phyloP scores from a whole-genome alignment of 2,113 vertebrate genomes.

The Clarias macrocephalus region DNA sequence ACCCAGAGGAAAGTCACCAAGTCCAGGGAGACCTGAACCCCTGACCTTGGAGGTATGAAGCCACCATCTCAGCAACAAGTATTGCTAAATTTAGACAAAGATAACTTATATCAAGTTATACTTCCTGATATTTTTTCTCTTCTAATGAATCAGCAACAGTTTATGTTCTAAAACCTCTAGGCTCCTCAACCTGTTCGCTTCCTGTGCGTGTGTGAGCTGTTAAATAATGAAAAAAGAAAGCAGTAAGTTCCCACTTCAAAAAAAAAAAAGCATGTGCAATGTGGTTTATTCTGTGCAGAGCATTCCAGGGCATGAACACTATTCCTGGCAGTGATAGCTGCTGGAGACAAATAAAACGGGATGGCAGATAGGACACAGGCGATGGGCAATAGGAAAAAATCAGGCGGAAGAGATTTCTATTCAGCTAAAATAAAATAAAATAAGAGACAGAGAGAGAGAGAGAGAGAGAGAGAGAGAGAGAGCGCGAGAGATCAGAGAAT shows the following conservation, averaged over 20 bases:
- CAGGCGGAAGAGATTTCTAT: slow-evolving; percentile 51
- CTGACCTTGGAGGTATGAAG: too few relatives aligned
- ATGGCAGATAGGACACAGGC: slow-evolving; percentile 11
- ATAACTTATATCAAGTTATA: background rate
- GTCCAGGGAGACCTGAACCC: too few relatives aligned
- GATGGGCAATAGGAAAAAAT: background rate
- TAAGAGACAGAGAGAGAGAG: background rate
- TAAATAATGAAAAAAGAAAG: background rate
- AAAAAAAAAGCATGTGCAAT: background rate
- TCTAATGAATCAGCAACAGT: background rate
- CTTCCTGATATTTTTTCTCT: background rate
- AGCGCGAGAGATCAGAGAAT: background rate
- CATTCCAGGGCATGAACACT: slow-evolving; percentile 25
- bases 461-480: background rate
- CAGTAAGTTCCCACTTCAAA: background rate
- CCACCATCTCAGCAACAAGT: background rate
- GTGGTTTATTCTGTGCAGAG: background rate
- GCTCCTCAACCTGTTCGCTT: background rate
- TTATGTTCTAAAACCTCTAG: too few relatives aligned
- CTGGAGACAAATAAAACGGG: slow-evolving; percentile 15
- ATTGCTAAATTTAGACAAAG: background rate
- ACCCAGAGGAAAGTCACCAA: too few relatives aligned
- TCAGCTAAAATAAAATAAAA: slow-evolving; percentile 30
- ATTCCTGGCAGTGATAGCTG: slow-evolving; percentile 15
- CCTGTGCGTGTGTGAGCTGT: background rate